Evolutionary conservation across 2,113 vertebrate species (phyloP), one percentile per base, ranked within the genome.

Genomic region (Empidonax traillii): DNA sequence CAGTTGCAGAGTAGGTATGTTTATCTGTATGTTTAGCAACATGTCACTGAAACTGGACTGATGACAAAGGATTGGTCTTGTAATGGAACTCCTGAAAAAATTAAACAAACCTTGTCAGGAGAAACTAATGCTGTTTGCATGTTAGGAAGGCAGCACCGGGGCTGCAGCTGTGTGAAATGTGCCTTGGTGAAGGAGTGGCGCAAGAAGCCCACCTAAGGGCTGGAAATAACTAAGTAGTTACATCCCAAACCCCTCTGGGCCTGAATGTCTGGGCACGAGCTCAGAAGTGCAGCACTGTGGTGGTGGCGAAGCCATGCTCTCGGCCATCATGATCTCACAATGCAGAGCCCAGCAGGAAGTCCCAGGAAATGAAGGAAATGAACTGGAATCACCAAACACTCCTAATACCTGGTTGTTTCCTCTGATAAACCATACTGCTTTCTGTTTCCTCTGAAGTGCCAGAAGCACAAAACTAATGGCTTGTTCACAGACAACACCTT

Each of bases 101-200:
- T 69, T 13, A 85, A 88, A 56, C 43, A 67, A 53, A 65, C 49
- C 6, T 77, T 41, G 35, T 46, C 15, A 35, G 63, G 19, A 63
- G 58, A 33, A 90, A 28, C 3, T 49, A 18, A 47, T 33, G 25
- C 12, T 1, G 0, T 24, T 67, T 67, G 22, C 0, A 0, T 3
- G 16, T 41, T 58, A 31, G 53, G n/a, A 72, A 71, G 62, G 79
- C 52, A 75, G 27, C 14, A 6, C 58, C 3, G 7, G 56, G 47
- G 47, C 37, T 61, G 55, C 62, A 71, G 33, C 27, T 1, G 0
- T 56, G 33, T 41, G 37, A 61, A 79, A 27, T 23, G 23, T 3
- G 9, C 52, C 23, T 62, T 30, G 17, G 7, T 13, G 27, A 23
- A 41, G 62, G 37, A 58, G 47, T 3, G 3, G 41, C 30, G 35